These are phyloP conservation scores for Lophotriccus pileatus DNA, from an alignment of 2,797 vertebrate genomes.

Conservation along the genomic window DNA sequence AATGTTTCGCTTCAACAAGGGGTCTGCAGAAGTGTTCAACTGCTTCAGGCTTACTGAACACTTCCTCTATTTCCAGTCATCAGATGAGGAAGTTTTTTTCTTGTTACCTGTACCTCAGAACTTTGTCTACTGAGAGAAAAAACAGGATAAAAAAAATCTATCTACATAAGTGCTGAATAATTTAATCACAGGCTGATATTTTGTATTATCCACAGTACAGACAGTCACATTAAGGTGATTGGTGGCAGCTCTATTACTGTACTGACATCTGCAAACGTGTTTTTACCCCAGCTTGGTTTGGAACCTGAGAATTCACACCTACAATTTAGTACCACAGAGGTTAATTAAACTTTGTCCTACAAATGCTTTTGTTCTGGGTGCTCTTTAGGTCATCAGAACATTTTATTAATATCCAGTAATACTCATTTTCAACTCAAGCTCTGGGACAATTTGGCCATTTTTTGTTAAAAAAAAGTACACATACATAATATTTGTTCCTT, in stretches of 20 bases:
- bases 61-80: not conserved
- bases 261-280: not conserved
- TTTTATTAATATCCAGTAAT: not conserved
- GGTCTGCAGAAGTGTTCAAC: rapidly evolving
- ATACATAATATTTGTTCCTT: not conserved
- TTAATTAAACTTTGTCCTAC: not conserved
- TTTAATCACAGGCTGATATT: not conserved
- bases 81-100: not conserved
- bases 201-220: not conserved
- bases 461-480: not conserved
- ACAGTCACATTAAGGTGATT: not conserved
- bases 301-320: not conserved
- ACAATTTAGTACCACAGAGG: not conserved
- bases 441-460: not conserved
- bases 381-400: not conserved
- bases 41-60: not conserved
- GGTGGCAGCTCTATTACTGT: not conserved
- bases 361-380: not conserved
- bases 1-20: not conserved
- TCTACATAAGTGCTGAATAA: not conserved
- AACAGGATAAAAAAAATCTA: not conserved
- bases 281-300: not conserved
- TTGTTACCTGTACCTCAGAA: not conserved
- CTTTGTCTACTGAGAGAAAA: not conserved
- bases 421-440: not conserved